These are phyloP conservation scores for Hozukius guyotensis DNA, from an alignment of 2,797 vertebrate species.

Conservation along the genomic window DNA sequence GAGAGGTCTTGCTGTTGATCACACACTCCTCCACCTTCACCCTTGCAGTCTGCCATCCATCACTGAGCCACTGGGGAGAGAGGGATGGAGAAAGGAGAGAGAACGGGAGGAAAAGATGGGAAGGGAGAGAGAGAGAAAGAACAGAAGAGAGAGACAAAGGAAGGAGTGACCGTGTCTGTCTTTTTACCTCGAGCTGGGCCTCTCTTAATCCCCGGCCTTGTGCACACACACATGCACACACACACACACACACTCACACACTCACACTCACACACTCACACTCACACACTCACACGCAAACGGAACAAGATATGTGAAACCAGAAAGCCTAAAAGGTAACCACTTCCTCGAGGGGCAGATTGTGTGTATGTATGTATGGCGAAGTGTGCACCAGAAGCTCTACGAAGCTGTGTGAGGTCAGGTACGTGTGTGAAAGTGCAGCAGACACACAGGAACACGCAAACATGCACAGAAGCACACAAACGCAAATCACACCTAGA, in stretches of 20 bases:
- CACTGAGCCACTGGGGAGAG: conserved; percentile 63
- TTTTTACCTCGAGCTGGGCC: conserved; percentile 70
- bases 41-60: conserved; percentile 77
- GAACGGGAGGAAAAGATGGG: conserved; percentile 19
- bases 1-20: conserved; percentile 60
- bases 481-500: not conserved
- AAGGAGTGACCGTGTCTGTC: conserved; percentile 60
- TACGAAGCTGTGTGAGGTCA: conserved; percentile 24
- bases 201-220: conserved; percentile 52
- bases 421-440: not conserved
- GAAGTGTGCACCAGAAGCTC: conserved; percentile 49
- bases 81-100: conserved; percentile 37
- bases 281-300: conserved; percentile 4
- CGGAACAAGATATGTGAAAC: conserved; percentile 62
- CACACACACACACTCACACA: conserved; percentile 11
- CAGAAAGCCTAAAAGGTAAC: conserved; percentile 69
- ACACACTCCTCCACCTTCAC: conserved; percentile 74
- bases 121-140: conserved; percentile 33
- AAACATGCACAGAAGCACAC: not conserved
- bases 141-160: conserved; percentile 57
- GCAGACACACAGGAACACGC: not conserved
- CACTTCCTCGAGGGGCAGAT: conserved; percentile 66
- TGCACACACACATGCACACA: conserved; percentile 13
- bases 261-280: conserved; percentile 17
- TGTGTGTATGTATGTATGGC: conserved; percentile 17